A percentile compares a stretch with the other conserved stretches of the same genome.
phyloP scores from a whole-genome alignment of 2,113 vertebrate genomes.

The Pycnonotus jocosus region DNA sequence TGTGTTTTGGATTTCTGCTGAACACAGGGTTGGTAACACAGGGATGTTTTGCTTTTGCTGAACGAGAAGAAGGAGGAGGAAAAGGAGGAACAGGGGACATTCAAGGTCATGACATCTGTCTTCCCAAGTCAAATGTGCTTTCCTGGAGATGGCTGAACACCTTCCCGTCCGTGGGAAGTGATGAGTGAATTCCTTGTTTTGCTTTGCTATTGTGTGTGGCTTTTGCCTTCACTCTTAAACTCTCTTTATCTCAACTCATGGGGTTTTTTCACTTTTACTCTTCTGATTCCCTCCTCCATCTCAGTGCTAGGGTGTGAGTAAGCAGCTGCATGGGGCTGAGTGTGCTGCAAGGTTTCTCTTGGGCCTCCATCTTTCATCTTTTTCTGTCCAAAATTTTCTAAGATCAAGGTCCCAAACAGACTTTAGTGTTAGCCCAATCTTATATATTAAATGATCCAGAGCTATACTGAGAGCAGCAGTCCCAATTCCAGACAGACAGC shows the following conservation, averaged over 20 bases:
- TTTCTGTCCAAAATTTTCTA: neutral
- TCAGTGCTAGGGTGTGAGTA: neutral
- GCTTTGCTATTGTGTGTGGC: neutral
- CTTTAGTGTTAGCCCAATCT: neutral
- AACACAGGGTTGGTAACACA: neutral
- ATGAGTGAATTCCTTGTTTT: neutral
- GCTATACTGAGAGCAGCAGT: neutral
- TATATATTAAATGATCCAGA: neutral
- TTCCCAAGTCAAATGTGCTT: neutral
- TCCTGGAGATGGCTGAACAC: neutral
- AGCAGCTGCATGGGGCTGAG: neutral
- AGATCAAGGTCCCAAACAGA: neutral
- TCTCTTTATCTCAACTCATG: neutral
- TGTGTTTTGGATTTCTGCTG: neutral
- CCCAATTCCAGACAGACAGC: neutral
- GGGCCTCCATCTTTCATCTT: neutral
- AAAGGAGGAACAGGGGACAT: neutral
- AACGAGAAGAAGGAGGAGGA: neutral
- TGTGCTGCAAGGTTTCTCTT: neutral
- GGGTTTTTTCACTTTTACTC: neutral
- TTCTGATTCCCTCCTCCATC: neutral
- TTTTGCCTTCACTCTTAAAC: neutral
- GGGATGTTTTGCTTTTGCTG: neutral
- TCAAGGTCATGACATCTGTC: neutral
- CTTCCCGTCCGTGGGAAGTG: neutral